A percentile compares a stretch with the other conserved stretches of the same genome.
phyloP scores from a whole-genome alignment of 1,140 invertebrate species.

The Drosophila lacteicornis region DNA sequence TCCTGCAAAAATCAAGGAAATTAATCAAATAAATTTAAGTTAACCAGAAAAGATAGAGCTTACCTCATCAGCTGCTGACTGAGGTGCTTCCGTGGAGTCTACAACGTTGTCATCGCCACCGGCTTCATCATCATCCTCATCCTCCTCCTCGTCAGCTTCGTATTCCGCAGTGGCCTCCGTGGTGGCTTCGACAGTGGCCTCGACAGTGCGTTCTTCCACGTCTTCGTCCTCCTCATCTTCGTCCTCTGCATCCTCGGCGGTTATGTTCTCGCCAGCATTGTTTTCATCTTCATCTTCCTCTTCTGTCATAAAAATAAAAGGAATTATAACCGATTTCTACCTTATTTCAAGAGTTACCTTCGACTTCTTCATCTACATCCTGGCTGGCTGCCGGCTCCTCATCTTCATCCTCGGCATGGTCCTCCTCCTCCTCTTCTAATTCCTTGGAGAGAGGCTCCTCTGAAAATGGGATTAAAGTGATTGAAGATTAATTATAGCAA shows the following conservation, averaged over 20 bases:
- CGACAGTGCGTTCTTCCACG: constrained; percentile 68
- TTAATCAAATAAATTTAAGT: neutral
- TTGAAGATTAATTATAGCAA: neutral
- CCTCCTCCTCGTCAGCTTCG: constrained; percentile 61
- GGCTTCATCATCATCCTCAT: constrained; percentile 36
- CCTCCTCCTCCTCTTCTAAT: constrained; percentile 64
- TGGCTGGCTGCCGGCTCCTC: constrained; percentile 54
- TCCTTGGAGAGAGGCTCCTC: constrained; percentile 76
- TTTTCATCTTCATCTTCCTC: constrained; percentile 79
- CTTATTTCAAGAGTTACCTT: neutral
- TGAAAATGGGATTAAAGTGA: neutral
- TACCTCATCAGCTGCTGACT: constrained; percentile 32
- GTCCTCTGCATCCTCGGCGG: constrained; percentile 79
- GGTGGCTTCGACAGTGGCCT: constrained; percentile 66
- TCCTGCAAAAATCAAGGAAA: neutral
- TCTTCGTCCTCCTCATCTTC: constrained; percentile 84
- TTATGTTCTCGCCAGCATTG: constrained; percentile 82
- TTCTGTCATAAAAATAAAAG: neutral
- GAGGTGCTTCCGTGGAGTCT: constrained; percentile 38
- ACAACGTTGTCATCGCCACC: constrained; percentile 27
- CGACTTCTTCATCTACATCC: constrained; percentile 72
- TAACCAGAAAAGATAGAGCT: constrained; percentile 39
- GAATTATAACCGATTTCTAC: neutral
- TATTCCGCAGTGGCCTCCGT: constrained; percentile 59
- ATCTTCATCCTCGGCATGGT: constrained; percentile 26